These are phyloP conservation scores for Orcinus orca DNA, from an alignment of 2,113 vertebrate genomes.

Conservation along the genomic window DNA sequence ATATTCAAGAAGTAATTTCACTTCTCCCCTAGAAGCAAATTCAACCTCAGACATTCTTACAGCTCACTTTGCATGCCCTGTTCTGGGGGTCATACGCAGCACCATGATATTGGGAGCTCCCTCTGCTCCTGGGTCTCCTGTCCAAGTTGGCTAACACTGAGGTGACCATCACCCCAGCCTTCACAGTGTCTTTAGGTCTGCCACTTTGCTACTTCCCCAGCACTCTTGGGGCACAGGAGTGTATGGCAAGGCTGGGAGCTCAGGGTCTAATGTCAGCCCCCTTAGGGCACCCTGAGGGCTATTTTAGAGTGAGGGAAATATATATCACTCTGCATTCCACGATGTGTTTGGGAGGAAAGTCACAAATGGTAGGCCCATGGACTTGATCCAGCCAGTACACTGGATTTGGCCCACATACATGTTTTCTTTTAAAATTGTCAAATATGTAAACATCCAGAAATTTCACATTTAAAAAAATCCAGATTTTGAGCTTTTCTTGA, in stretches of 20 bases:
- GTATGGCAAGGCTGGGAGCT: background rate
- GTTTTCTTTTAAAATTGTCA: background rate
- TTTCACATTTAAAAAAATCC: background rate
- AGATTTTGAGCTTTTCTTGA: conserved; percentile 24
- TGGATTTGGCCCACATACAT: background rate
- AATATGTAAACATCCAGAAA: background rate
- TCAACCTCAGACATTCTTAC: background rate
- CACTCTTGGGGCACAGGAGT: background rate
- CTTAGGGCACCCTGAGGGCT: background rate
- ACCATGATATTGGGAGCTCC: background rate
- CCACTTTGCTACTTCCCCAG: background rate
- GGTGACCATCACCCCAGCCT: background rate
- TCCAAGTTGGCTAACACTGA: background rate
- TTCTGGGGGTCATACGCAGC: background rate
- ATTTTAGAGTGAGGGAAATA: background rate
- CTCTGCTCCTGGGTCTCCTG: background rate
- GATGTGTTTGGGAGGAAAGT: background rate
- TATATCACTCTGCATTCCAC: background rate
- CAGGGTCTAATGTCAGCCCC: background rate
- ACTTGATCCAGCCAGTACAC: background rate
- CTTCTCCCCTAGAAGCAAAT: background rate
- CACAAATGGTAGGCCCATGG: background rate
- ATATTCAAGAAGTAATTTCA: background rate
- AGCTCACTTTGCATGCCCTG: background rate
- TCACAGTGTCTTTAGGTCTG: background rate